Evolutionary conservation across 2,797 vertebrate genomes (phyloP), one percentile per base, ranked within the genome.

Genomic region (Urosaurus nigricauda): DNA sequence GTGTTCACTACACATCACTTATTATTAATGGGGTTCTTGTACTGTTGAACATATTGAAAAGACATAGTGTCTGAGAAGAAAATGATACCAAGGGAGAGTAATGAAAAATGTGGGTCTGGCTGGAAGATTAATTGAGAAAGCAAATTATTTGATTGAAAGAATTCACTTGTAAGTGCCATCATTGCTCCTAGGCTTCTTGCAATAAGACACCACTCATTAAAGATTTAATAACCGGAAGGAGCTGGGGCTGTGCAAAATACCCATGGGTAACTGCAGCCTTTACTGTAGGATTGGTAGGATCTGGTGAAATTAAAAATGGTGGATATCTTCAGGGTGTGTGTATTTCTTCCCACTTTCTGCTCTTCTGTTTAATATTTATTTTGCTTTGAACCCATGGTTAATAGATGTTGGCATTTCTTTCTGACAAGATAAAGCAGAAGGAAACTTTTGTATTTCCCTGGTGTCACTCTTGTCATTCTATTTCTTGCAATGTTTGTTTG

Each of bases 121-220:
- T 71, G 68, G 2, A 68, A 85, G 51, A 88, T 87, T 90, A 88
- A 89, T 87, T 2, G 87, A 81, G 40, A 0, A 77, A 63, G 8
- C 70, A 87, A 88, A 74, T 70, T 74, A 0, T 5, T 91, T 81
- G 26, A 91, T 82, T 74, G 81, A 89, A 90, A 84, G 70, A 79
- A 7, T 79, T 80, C 35, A 81, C 29, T 89, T 63, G 2, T 32
- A 88, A 87, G 5, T 35, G 84, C 84, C 85, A 26, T 84, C 29
- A 9, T 35, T 88, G 40, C 86, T 87, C 19, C 5, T 84, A 35
- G 17, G 21, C 13, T 83, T 24, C 83, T 47, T 82, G 40, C 11
- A 95, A 79, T 58, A 77, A 74, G 40, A 40, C 77, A 83, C 5
- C 53, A 43, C 83, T 90, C 88, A 84, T 93, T 91, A 91, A 71